These are phyloP conservation scores for Dysmachus trigonus DNA, from an alignment of 2,888 invertebrate genomes.

Conservation along the genomic window DNA sequence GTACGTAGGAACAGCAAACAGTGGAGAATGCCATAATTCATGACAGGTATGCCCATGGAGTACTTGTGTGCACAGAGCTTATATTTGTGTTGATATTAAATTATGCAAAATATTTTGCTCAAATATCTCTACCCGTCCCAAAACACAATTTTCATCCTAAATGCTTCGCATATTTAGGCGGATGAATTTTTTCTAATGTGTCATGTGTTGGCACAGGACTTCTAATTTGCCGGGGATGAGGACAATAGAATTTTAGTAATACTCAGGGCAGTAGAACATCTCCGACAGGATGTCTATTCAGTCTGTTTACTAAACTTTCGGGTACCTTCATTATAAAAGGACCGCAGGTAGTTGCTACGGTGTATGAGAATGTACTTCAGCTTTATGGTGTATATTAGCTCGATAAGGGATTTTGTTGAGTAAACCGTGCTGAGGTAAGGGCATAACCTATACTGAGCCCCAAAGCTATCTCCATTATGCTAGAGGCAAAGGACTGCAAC, in stretches of 20 bases:
- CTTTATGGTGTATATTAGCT: background rate
- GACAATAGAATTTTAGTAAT: constrained; percentile 23
- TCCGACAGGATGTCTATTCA: constrained; percentile 10
- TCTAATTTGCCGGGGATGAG: constrained; percentile 17
- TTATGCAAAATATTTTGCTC: constrained; percentile 31
- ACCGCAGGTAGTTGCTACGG: background rate
- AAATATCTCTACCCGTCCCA: background rate
- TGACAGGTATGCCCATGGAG: constrained; percentile 8
- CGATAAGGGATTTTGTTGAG: background rate
- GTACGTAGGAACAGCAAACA: background rate
- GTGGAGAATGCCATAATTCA: constrained; percentile 26
- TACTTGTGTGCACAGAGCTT: constrained; percentile 1
- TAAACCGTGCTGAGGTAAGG: background rate
- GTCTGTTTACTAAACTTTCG: constrained; percentile 17
- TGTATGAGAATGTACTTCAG: background rate
- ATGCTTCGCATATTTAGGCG: constrained; percentile 12
- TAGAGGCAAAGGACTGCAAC: background rate
- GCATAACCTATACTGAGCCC: background rate
- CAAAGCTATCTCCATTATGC: background rate
- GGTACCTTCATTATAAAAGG: constrained; percentile 25
- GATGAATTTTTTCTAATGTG: constrained; percentile 20
- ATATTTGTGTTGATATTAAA: constrained; percentile 27
- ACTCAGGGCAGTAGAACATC: background rate
- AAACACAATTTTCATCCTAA: constrained; percentile 19
- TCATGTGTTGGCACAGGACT: constrained; percentile 12